Base-by-base conservation (phyloP, 1,140 invertebrate genomes). In the Diachasmimorpha longicaudata region DNA sequence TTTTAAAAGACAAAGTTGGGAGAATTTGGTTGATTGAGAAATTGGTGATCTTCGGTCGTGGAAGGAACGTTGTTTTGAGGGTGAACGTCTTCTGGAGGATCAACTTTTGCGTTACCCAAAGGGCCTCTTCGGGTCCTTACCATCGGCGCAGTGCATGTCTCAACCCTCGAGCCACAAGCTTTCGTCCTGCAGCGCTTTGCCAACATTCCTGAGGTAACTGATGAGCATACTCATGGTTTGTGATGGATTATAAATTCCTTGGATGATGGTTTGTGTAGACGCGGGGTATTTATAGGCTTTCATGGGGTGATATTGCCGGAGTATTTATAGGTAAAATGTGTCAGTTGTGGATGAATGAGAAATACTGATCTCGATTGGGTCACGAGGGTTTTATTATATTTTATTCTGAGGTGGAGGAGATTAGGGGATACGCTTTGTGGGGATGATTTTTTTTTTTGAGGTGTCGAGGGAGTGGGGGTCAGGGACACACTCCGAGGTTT, bases 151-250 rank as follows among this genome's bases (percentile, higher is more conserved):
- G 74, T 75, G 69, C 23, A 76, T 76, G 74, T 76, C 74, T 70
- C 74, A 71, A 71, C 48, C 58, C 36, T 21, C 63, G 58, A 69
- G 69, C 23, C 8, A 37, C 66, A 73, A 66, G 48, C 67, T 77
- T 74, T 77, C 48, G 37, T 36, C 66, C 67, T 74, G 71, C 52
- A 77, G 23, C 36, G 76, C 63, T 58, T 74, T 68, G 44, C 52
- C 76, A 69, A 73, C 71, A 70, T 77, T 74, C 76, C 71, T 77
- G 76, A 77, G 76, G 76, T 77, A 67, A 76, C 11, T 39, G 13
- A 25, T 36, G 21, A 42, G 52, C 16, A 37, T 46, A 70, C 52
- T 69, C 25, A 44, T 52, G 25, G 36, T 21, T 19, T 68, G 13
- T 36, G 36, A 14, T 31, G 9, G 39, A 46, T 75, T 55, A 31